These are phyloP conservation scores for Drosophila infuscata DNA, from an alignment of 2,888 invertebrate genomes.

Conservation along the genomic window DNA sequence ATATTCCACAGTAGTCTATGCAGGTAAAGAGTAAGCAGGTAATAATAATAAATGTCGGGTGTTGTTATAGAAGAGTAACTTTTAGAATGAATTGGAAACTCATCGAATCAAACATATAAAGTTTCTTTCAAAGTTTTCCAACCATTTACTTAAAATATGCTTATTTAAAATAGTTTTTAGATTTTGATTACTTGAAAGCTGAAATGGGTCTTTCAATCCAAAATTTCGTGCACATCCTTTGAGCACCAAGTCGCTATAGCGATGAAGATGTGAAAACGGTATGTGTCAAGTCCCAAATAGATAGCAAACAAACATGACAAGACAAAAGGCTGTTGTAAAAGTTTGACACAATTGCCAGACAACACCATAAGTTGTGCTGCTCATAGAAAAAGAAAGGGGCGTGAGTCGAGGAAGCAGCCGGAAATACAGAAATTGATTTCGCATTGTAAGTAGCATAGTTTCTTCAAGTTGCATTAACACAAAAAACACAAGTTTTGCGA, in stretches of 20 bases:
- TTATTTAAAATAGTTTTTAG: neutral
- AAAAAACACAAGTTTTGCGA: slow-evolving; percentile 45
- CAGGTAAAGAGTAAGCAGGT: neutral
- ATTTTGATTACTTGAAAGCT: neutral
- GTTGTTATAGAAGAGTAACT: neutral
- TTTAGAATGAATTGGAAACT: neutral
- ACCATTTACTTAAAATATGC: neutral
- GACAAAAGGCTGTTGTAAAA: slow-evolving; percentile 51
- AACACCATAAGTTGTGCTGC: slow-evolving; percentile 44
- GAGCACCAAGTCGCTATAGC: neutral
- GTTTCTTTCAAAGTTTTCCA: neutral
- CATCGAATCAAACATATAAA: neutral
- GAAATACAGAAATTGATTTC: slow-evolving; percentile 73
- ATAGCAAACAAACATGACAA: slow-evolving; percentile 31
- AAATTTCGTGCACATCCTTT: neutral
- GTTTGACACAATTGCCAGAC: slow-evolving; percentile 63
- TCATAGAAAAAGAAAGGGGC: slow-evolving; percentile 25
- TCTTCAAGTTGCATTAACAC: slow-evolving; percentile 63
- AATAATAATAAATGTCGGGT: neutral
- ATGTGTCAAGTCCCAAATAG: slow-evolving; percentile 5
- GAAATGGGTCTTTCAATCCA: neutral
- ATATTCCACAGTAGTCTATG: slow-evolving; percentile 2
- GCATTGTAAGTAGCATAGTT: slow-evolving; percentile 69
- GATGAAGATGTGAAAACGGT: neutral
- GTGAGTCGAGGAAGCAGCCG: slow-evolving; percentile 35